Conservation (phyloP, 2,797 vertebrate species). For the Chrosomus eos region DNA sequence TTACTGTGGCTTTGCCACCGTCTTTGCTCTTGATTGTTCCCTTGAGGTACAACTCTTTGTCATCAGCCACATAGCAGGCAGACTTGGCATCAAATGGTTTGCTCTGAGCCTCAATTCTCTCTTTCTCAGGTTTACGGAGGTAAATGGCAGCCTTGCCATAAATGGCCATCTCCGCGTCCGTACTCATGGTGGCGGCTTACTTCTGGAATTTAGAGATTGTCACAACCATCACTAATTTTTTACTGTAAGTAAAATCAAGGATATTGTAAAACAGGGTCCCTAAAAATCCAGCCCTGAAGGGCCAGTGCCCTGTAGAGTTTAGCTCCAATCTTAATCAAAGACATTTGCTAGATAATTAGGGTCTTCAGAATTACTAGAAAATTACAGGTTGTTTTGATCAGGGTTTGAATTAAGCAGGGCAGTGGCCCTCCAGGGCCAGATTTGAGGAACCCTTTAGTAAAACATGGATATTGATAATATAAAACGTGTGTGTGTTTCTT, state of each 20-base stretch:
- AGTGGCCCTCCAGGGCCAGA: not conserved
- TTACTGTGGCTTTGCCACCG: constrained; percentile 74
- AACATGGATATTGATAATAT: not conserved
- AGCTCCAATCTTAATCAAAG: not conserved
- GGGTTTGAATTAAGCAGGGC: not conserved
- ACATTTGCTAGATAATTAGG: not conserved
- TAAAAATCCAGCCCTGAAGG: not conserved
- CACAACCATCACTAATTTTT: not conserved
- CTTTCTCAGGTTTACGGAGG: constrained; percentile 79
- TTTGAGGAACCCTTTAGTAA: not conserved
- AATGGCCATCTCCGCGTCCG: constrained; percentile 76
- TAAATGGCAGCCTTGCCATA: constrained; percentile 76
- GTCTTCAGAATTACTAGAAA: not conserved
- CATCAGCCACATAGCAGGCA: constrained; percentile 78
- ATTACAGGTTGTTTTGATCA: not conserved
- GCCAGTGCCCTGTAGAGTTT: not conserved
- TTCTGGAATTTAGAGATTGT: not conserved
- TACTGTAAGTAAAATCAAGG: not conserved
- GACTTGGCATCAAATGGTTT: constrained; percentile 81
- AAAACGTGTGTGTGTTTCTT: not conserved
- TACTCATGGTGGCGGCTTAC: constrained; percentile 76
- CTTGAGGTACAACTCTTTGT: constrained; percentile 73
- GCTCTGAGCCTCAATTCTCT: constrained; percentile 80
- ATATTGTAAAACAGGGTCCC: not conserved
- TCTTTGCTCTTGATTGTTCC: constrained; percentile 78